Conservation (phyloP, 2,797 vertebrate species). For the Aldrovandia affinis region DNA sequence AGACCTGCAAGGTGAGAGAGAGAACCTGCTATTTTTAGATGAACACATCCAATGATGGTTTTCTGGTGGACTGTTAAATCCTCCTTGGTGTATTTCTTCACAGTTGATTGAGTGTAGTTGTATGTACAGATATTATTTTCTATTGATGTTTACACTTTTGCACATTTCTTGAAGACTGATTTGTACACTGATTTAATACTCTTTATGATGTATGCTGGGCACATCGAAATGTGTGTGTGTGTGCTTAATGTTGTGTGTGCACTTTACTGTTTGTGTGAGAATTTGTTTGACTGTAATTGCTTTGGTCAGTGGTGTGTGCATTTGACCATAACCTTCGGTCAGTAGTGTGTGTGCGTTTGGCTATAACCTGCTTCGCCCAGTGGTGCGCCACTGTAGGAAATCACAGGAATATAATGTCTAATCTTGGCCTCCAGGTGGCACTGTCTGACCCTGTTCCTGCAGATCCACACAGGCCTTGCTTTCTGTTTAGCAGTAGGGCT, state of each 20-base stretch:
- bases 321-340: too few relatives aligned
- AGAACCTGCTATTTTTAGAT: background rate
- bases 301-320: background rate
- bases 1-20: background rate
- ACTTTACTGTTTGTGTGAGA: constrained; percentile 47
- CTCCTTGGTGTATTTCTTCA: constrained; percentile 71
- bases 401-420: constrained; percentile 69
- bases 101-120: constrained; percentile 74
- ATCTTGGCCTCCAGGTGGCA: constrained; percentile 61
- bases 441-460: constrained; percentile 58
- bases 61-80: constrained; percentile 49
- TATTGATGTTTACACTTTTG: constrained; percentile 88
- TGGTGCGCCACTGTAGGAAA: constrained; percentile 41
- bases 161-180: constrained; percentile 87
- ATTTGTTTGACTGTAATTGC: constrained; percentile 1
- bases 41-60: constrained; percentile 15
- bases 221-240: constrained; percentile 65
- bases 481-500: too few relatives aligned
- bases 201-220: constrained; percentile 74
- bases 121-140: constrained; percentile 77
- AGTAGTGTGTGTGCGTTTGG: too few relatives aligned
- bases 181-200: constrained; percentile 86
- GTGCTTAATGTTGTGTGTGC: constrained; percentile 46
- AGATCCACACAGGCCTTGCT: constrained; percentile 36
- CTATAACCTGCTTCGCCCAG: too few relatives aligned